phyloP scores from a whole-genome alignment of 2,113 vertebrate genomes.

The Phrynosoma platyrhinos region DNA sequence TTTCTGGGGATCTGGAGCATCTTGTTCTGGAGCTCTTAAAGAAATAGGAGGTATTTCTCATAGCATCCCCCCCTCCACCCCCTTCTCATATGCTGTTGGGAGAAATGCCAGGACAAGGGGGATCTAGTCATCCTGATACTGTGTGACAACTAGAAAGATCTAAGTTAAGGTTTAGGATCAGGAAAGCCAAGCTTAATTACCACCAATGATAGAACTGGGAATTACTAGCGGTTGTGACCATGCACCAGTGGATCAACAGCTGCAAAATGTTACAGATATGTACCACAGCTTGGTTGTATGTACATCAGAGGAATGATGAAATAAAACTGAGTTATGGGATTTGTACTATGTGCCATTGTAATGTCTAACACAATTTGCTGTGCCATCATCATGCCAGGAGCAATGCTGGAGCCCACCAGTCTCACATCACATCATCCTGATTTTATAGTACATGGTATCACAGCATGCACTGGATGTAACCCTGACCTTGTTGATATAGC shows the following conservation, averaged over 20 bases:
- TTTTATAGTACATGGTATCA: not conserved
- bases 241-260: not conserved
- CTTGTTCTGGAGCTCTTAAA: not conserved
- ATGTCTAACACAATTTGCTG: not conserved
- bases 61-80: not conserved
- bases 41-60: not conserved
- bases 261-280: not conserved
- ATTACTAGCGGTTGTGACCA: not conserved
- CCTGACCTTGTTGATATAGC: not conserved
- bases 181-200: not conserved
- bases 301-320: not conserved
- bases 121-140: not conserved
- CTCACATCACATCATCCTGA: not conserved
- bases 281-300: not conserved
- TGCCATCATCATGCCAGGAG: not conserved
- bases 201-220: not conserved
- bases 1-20: not conserved
- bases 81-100: too few relatives aligned
- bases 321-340: not conserved
- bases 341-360: not conserved
- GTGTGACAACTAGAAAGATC: not conserved
- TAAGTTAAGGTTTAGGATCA: not conserved
- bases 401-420: not conserved
- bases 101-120: not conserved
- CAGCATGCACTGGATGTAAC: not conserved